Percentiles rank a stretch among this genome's conserved stretches.
These are phyloP conservation scores for Hassar affinis DNA, from an alignment of 2,113 vertebrate genomes.

Conservation along the genomic window DNA sequence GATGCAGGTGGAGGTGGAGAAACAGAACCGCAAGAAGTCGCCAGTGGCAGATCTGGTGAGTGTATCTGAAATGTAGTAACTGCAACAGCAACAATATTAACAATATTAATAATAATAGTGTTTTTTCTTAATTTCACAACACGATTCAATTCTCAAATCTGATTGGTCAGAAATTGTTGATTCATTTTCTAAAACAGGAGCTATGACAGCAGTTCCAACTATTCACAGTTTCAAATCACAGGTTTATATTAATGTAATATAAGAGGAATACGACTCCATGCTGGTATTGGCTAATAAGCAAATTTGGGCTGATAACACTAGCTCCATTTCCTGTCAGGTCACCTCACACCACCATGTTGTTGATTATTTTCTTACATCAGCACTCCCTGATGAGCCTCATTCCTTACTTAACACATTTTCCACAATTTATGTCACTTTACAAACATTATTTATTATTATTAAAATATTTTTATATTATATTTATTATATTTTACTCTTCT, in stretches of 20 bases:
- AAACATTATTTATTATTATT: too few relatives aligned
- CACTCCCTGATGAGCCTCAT: not conserved
- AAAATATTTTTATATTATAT: too few relatives aligned
- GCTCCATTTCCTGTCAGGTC: not conserved
- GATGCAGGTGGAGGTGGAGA: constrained; percentile 99
- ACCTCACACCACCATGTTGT: not conserved
- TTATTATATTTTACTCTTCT: not conserved
- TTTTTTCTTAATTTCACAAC: too few relatives aligned
- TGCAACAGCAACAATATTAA: not conserved
- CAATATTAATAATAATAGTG: too few relatives aligned
- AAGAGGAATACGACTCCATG: not conserved
- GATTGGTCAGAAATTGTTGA: not conserved
- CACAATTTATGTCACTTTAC: not conserved
- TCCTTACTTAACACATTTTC: not conserved
- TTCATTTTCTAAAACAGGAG: not conserved
- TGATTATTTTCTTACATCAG: not conserved
- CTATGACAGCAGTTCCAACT: not conserved
- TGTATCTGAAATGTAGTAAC: constrained; percentile 51
- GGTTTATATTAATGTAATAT: not conserved
- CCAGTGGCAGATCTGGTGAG: constrained; percentile 95
- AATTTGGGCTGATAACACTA: not conserved
- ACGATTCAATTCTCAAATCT: not conserved
- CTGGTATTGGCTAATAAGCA: not conserved
- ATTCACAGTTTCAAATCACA: not conserved
- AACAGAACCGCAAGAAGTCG: constrained; percentile 98